phyloP scores from a whole-genome alignment of 2,888 invertebrate species.

The Drosophila colorata region DNA sequence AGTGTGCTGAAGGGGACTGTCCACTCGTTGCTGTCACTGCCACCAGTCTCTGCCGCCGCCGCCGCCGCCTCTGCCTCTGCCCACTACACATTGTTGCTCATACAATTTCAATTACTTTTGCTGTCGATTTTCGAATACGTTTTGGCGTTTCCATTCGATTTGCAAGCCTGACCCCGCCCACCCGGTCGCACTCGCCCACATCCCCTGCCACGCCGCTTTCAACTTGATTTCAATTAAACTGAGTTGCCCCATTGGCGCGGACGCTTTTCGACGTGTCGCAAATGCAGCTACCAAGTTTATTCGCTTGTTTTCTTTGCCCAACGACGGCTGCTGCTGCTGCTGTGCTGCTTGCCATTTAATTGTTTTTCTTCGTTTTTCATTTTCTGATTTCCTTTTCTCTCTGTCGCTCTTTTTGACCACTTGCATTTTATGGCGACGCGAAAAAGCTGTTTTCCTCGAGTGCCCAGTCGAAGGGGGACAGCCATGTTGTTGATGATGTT shows the following conservation, averaged over 20 bases:
- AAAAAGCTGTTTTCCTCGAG: conserved; percentile 75
- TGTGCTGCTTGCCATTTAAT: conserved; percentile 64
- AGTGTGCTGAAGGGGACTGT: conserved; percentile 40
- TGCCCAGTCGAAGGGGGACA: conserved; percentile 44
- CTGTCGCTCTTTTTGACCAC: conserved; percentile 60
- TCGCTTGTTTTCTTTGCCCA: conserved; percentile 71
- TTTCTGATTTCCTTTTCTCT: conserved; percentile 42
- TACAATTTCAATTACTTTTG: conserved; percentile 83
- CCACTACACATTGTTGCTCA: conserved; percentile 75
- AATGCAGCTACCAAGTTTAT: conserved; percentile 73
- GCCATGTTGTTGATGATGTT: conserved; percentile 80
- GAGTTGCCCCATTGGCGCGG: conserved; percentile 74
- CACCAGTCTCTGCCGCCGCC: not conserved
- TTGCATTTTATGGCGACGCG: conserved; percentile 80
- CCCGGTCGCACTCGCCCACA: conserved; percentile 8
- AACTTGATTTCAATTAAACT: conserved; percentile 79
- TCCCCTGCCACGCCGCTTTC: conserved; percentile 20
- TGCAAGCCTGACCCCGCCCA: conserved; percentile 62
- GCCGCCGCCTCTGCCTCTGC: not conserved
- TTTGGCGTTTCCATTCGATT: conserved; percentile 74
- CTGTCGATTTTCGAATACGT: conserved; percentile 81
- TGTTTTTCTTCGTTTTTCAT: conserved; percentile 59
- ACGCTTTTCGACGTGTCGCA: conserved; percentile 77
- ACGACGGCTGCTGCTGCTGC: conserved; percentile 37
- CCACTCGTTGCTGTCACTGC: conserved; percentile 32